Base-by-base conservation (phyloP, 2,888 invertebrate genomes). In the Trissoscelio sp. region DNA sequence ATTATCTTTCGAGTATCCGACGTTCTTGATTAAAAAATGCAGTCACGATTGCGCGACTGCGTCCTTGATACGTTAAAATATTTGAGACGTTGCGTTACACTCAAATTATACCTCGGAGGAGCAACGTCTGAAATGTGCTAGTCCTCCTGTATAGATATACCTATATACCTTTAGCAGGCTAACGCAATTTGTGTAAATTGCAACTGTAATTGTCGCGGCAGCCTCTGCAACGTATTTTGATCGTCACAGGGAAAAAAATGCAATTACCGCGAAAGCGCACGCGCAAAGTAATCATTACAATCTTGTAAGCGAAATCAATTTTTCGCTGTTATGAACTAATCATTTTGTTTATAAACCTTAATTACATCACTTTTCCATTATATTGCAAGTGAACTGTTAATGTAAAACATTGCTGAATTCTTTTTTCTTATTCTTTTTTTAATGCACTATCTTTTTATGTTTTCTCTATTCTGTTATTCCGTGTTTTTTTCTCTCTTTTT, bases 21-120 rank as follows among this genome's bases (percentile, higher is more conserved):
- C 53, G 53, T 12, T 60, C 34, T 55, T 74, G 69, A 74, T 79
- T 67, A 79, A 79, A 79, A 79, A 73, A 67, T 79, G 73, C 72
- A 60, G 73, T 53, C 66, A 11, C 66, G 66, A 70, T 58, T 51
- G 24, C 46, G 46, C 42, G 60, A 53, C 57, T 39, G 42, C 51
- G 11, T 14, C 46, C 53, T 28, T 44, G 78, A 66, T 67, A 48
- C 31, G 57, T 55, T 79, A 20, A 67, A 67, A 62, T 70, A 64
- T 64, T 78, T 70, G 22, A 60, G 70, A 53, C 70, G 46, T 55
- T 53, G 46, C 44, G 44, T 46, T 51, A 58, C 39, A 18, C 58
- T 73, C 51, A 42, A 62, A 48, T 51, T 58, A 22, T 58, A 37
- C 7, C 37, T 53, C 16, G 16, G 31, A 46, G 31, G 46, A 44